Base-by-base conservation (phyloP, 2,888 invertebrate species). In the Andricus quercusramuli region DNA sequence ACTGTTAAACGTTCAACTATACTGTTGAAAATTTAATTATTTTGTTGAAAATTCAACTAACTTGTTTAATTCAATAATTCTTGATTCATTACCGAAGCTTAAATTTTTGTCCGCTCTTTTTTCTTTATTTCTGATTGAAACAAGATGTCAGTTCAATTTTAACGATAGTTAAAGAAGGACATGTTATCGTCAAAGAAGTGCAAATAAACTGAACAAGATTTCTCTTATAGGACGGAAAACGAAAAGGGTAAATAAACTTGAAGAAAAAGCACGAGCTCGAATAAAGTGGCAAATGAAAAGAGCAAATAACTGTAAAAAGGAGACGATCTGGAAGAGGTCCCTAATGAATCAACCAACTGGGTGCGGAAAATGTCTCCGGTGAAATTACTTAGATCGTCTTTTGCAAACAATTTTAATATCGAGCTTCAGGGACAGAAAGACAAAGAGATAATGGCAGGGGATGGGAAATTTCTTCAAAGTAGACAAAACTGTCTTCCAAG, bases 271-370 rank as follows among this genome's bases (percentile, higher is more conserved):
- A 25, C 20, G 70, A 17, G 44, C 51, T 70, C 47, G 29, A 51
- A 70, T 70, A 51, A 70, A 70, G 20, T 70, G 51, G 51, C 25
- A n/a, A 47, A 56, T 70, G 70, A 51, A 51, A 32, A 51, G 32
- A 70, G 51, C 29, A 70, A 70, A 70, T 70, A 32, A 70, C 32
- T 70, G 29, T 70, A 51, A 51, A 70, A 51, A 47, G 44, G 32
- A 70, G 47, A 62, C 11, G n/a, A 25, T 15, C 22, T 11, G 25
- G 62, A 62, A 47, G 29, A 70, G 70, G 51, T 70, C 47, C 29
- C 70, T 70, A 70, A 70, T 70, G 70, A 70, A 70, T 70, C 51
- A 29, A 70, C 70, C 51, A 70, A 29, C 25, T 47, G 9, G 70
- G 70, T 44, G 70, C 70, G 20, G 25, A 70, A 29, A 70, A 70